Evolutionary conservation across 2,113 vertebrate species (phyloP), one percentile per base, ranked within the genome.

Genomic region (Entelurus aequoreus): DNA sequence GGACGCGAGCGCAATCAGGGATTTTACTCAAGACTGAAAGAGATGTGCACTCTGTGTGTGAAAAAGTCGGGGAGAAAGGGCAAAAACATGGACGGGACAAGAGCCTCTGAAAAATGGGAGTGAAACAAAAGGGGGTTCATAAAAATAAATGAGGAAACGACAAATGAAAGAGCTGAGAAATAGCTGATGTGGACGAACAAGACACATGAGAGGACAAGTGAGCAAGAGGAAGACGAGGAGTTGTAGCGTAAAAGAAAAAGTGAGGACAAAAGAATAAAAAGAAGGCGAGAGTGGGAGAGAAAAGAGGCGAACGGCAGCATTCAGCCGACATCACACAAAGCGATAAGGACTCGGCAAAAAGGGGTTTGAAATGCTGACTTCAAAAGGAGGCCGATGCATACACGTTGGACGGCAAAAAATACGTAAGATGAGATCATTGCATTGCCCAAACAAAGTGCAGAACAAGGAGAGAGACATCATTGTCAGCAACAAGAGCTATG

Each of bases 321-420:
- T 86, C 79, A 84, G 68, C 80, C 71, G 80, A 81, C 81, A 82
- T 85, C 81, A 82, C 77, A 79, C 71, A 76, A 77, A 82, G 77
- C 66, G 84, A 88, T 84, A 87, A 84, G 84, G 81, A 85, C 76
- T 81, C 68, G 71, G 75, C 67, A 76, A 83, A 79, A 69, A 80
- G 70, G 84, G 83, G 74, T 82, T 87, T 88, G 81, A 87, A 87
- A 84, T 87, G 76, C 68, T 79, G 81, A 84, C 83, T 86, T 89
- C 82, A 86, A 88, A 87, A 83, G 74, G 69, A 65, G 13, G 67
- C 48, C 55, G 35, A 55, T 59, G 60, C 72, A 54, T 75, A 80
- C 81, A 74, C 75, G 66, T 83, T 80, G 4, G 75, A 79, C 74
- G 68, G 83, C 81, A 74, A 76, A 80, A 77, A 83, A 81, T 81